These are phyloP conservation scores for Laticauda colubrina DNA, from an alignment of 2,113 vertebrate species.

Conservation along the genomic window DNA sequence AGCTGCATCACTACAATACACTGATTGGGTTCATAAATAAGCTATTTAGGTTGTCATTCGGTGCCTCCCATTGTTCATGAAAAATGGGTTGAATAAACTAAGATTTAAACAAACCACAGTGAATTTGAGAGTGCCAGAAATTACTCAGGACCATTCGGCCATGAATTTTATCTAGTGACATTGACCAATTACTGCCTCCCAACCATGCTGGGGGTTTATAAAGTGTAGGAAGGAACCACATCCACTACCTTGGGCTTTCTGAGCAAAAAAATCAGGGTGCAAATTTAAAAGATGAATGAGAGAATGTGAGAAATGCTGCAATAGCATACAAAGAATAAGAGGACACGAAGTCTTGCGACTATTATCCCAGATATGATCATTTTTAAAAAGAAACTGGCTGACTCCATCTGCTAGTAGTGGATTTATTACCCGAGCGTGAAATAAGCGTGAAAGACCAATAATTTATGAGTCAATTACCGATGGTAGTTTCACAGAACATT, in stretches of 20 bases:
- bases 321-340: neutral
- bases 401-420: neutral
- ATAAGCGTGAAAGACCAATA: neutral
- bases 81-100: neutral
- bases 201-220: neutral
- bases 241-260: neutral
- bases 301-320: neutral
- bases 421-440: neutral
- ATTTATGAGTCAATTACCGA: constrained; percentile 66
- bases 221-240: too few species aligned
- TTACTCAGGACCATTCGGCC: neutral
- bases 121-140: neutral
- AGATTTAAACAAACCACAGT: neutral
- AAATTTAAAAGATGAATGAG: neutral
- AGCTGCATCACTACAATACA: neutral
- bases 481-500: constrained; percentile 86
- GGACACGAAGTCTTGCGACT: neutral
- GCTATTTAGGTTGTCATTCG: neutral
- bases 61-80: neutral
- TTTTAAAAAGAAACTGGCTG: neutral
- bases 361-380: neutral
- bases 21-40: neutral
- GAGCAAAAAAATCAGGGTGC: neutral
- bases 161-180: neutral
- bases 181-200: neutral